Evolutionary conservation across 2,113 vertebrate genomes (phyloP), one percentile per base, ranked within the genome.

Genomic region (Amia ocellicauda): DNA sequence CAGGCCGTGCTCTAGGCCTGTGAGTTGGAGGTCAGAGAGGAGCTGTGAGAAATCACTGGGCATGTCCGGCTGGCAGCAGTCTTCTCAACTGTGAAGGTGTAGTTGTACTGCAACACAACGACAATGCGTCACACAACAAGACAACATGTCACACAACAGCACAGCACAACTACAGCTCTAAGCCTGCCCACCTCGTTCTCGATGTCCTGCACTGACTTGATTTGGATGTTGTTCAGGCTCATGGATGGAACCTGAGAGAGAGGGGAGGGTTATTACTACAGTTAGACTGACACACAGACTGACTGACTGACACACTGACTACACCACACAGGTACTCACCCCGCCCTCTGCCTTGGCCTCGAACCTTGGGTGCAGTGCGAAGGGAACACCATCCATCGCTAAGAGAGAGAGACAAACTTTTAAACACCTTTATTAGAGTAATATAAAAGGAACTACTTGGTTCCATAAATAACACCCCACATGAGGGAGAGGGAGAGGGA

Each of bases 341-440:
- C 24, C 75, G 51, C 72, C 40, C 0, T 43, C 73, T 43, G 75
- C 63, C 41, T 69, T 79, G 76, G 65, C 63, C 2, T 92, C 83
- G 0, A 91, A 93, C 43, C 83, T 85, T 14, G 94, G 93, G 62
- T 95, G 92, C 36, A 95, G 83, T 0, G 80, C 70, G 68, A 96
- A 95, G 13, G 94, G 93, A 56, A 96, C 85, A 1, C 92, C 93
- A 0, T 95, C 93, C 76, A 95, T 88, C 22, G 93, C 94, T 96
- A 69, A 41, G 62, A 71, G 41, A 59, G 10, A 67, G 47, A 62
- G n/a, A n/a, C n/a, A n/a, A n/a, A n/a, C n/a, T n/a, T n/a, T n/a
- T n/a, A n/a, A n/a, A n/a, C n/a, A n/a, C n/a, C n/a, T n/a, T n/a
- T n/a, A n/a, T n/a, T n/a, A n/a, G n/a, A n/a, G n/a, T n/a, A n/a